Evolutionary conservation across 2,113 vertebrate genomes (phyloP).

Genomic region (Callorhinus ursinus): DNA sequence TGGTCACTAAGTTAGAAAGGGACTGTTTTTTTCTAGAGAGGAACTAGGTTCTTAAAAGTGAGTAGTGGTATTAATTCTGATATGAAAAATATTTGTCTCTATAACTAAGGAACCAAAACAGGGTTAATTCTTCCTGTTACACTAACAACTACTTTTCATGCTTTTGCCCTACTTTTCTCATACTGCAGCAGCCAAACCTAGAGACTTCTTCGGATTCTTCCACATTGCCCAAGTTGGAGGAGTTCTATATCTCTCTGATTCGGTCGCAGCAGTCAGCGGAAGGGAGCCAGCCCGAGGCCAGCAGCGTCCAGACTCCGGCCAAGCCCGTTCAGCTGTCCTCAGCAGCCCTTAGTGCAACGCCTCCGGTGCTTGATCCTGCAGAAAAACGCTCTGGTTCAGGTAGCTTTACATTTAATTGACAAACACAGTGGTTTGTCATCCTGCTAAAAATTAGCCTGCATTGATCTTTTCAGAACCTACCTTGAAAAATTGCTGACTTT

Average conservation of each 20-base stretch:
- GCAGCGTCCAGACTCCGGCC: background rate
- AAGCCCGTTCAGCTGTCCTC: background rate
- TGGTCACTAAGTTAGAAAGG: background rate
- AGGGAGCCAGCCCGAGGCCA: constrained; percentile 28
- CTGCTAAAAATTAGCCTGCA: background rate
- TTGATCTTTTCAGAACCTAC: background rate
- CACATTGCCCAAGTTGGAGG: constrained; percentile 66
- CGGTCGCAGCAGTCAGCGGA: constrained; percentile 64
- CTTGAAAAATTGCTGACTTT: background rate
- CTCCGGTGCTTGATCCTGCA: background rate
- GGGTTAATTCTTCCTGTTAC: background rate
- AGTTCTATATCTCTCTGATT: constrained; percentile 75
- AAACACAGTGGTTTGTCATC: background rate
- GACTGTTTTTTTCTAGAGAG: background rate
- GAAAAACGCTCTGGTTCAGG: background rate
- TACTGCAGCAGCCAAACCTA: constrained; percentile 65
- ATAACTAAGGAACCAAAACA: background rate
- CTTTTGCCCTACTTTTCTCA: constrained; percentile 1
- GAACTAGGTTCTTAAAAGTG: background rate
- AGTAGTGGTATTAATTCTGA: background rate
- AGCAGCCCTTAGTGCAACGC: background rate
- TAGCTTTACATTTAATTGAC: background rate
- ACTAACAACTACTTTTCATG: constrained; percentile 38
- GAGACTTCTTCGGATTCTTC: constrained; percentile 58
- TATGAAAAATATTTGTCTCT: background rate